Percentiles rank a stretch among this genome's conserved stretches.
Evolutionary conservation across 1,140 invertebrate species (phyloP).

Genomic region (Lepidurus packardi): DNA sequence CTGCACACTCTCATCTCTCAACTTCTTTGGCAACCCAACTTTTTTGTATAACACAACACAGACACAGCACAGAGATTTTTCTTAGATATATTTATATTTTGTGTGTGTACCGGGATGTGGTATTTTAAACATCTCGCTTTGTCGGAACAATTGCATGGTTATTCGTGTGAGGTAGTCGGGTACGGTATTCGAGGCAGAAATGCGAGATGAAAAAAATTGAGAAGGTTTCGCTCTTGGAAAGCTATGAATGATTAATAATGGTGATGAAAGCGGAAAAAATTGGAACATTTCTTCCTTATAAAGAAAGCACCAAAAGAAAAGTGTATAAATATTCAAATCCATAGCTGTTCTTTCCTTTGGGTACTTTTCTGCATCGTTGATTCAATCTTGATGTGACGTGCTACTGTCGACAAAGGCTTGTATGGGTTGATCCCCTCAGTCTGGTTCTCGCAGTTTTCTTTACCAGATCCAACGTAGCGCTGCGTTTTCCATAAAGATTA

Average conservation of each 20-base stretch:
- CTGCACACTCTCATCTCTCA: not conserved
- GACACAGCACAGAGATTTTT: not conserved
- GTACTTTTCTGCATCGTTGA: not conserved
- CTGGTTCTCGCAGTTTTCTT: not conserved
- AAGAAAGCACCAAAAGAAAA: not conserved
- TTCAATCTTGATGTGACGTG: constrained; percentile 19
- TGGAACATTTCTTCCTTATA: not conserved
- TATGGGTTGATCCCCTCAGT: not conserved
- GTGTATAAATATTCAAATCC: not conserved
- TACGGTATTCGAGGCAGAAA: too few species aligned
- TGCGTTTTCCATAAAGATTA: constrained; percentile 1
- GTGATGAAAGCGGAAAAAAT: not conserved
- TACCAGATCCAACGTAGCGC: not conserved
- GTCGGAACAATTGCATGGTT: too few species aligned
- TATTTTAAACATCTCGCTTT: too few species aligned
- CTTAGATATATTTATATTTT: not conserved
- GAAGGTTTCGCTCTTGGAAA: too few species aligned
- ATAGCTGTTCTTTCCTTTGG: not conserved
- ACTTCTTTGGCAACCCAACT: not conserved
- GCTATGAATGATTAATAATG: not conserved
- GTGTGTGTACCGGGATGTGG: not conserved
- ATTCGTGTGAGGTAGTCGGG: too few species aligned
- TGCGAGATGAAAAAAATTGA: too few species aligned
- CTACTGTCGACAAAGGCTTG: not conserved
- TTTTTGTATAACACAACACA: not conserved